Conservation (phyloP, 2,888 invertebrate species). For the Synergus umbraculus region DNA sequence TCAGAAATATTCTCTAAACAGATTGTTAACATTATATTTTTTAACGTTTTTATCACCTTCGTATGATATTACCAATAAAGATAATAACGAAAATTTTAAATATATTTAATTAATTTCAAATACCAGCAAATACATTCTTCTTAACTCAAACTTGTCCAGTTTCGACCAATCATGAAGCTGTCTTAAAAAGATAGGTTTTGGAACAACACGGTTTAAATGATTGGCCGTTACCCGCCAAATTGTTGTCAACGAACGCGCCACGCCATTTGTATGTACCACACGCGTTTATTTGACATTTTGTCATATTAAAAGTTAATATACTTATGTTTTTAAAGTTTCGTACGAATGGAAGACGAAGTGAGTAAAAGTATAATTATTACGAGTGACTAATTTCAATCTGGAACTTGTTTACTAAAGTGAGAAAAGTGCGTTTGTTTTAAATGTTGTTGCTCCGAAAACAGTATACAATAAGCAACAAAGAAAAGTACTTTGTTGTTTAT, state of each 20-base stretch:
- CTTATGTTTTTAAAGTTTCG: neutral
- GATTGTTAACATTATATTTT: too few species aligned
- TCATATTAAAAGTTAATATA: neutral
- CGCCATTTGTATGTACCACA: neutral
- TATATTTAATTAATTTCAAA: too few species aligned
- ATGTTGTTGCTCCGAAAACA: neutral
- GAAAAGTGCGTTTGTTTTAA: conserved; percentile 16
- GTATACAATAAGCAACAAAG: neutral
- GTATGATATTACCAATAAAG: too few species aligned
- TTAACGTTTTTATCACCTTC: too few species aligned
- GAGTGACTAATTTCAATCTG: neutral
- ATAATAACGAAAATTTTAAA: too few species aligned
- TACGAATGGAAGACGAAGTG: conserved; percentile 9
- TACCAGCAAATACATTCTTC: too few species aligned
- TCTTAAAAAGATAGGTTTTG: neutral
- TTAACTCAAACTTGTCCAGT: neutral
- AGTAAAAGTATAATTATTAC: conserved; percentile 1
- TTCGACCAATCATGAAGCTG: neutral
- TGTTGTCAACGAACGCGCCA: neutral
- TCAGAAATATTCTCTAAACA: too few species aligned
- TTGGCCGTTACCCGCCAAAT: conserved; percentile 5
- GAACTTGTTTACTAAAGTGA: neutral
- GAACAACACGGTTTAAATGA: neutral
- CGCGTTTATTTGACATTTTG: neutral
- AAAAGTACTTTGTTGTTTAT: neutral